Conservation (phyloP, 2,888 invertebrate species). For the Eilema depressum region DNA sequence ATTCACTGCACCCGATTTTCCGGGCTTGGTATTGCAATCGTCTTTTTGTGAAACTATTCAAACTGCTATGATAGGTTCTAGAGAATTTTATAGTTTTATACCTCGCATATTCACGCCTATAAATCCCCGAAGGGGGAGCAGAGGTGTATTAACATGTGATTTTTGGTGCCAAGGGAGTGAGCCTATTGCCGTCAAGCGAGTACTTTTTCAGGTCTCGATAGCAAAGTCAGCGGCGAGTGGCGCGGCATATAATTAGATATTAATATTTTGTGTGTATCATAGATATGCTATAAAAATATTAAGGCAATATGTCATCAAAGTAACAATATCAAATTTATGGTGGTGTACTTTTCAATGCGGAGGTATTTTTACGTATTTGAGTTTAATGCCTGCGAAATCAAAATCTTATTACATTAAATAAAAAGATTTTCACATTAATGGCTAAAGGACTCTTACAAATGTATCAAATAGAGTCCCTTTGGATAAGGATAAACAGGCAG, state of each 20-base stretch:
- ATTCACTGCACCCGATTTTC: conserved; percentile 39
- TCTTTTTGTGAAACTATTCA: conserved; percentile 31
- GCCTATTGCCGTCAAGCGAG: too few relatives aligned
- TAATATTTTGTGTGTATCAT: conserved; percentile 3
- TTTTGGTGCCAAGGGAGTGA: too few relatives aligned
- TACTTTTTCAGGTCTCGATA: too few relatives aligned
- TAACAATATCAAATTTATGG: conserved; percentile 24
- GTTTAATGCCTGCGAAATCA: conserved; percentile 44
- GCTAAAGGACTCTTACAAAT: conserved; percentile 52
- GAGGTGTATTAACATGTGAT: too few relatives aligned
- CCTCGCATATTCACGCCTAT: too few relatives aligned
- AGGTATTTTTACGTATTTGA: conserved; percentile 32
- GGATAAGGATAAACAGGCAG: conserved; percentile 70
- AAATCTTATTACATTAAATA: conserved; percentile 46
- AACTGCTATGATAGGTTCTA: conserved; percentile 24
- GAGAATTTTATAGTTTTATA: background rate
- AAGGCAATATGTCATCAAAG: background rate
- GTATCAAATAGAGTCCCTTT: conserved; percentile 68
- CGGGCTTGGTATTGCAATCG: conserved; percentile 25
- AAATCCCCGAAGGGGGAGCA: too few relatives aligned
- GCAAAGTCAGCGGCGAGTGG: too few relatives aligned
- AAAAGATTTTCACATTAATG: conserved; percentile 48
- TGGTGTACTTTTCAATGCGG: conserved; percentile 17
- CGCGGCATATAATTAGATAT: too few relatives aligned
- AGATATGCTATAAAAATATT: background rate